Base-by-base conservation (phyloP, 2,888 invertebrate species). In the Melipona beecheii region DNA sequence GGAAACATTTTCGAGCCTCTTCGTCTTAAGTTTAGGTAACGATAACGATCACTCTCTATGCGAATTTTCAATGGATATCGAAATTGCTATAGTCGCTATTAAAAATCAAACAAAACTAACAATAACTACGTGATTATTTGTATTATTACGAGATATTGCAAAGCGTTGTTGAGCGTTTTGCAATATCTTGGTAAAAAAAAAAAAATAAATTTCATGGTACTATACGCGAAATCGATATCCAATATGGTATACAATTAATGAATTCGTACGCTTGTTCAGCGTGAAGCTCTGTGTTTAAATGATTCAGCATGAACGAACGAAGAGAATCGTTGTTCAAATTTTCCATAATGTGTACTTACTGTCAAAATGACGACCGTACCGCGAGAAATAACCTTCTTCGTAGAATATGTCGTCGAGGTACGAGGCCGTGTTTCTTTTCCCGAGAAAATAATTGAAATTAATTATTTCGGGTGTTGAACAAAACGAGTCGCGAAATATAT, bases 41-140 rank as follows among this genome's bases (percentile, higher is more conserved):
- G 6, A n/a, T 21, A 54, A 73, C 11, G 36, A 21, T 27, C 24
- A 52, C 70, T 27, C 6, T 52, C 69, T 75, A 36, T 56, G 64
- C 72, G 83, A 79, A 60, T 75, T 76, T 62, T 76, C n/a, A 69
- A 69, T 81, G 81, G 68, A 71, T 72, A 60, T 75, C 72, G 72
- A 72, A n/a, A 49, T 75, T 68, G 75, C 43, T 24, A 6, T 6
- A 15, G 15, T 21, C 11, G 2, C 21, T 52, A 19, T 52, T 21
- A 19, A 6, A 21, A n/a, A 56, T 21, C 19, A n/a, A 56, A 56
- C 54, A 21, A 19, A 6, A 21, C 19, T 52, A 17, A 56, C 21
- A 52, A 19, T 52, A 52, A 52, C 21, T 21, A 21, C 43, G 21
- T 21, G 19, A 52, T 52, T 52, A 21, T 52, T 19, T 52, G 5